Percentiles rank a stretch among this genome's conserved stretches.
phyloP scores from a whole-genome alignment of 2,113 vertebrate species.

The Gracilinanus agilis region DNA sequence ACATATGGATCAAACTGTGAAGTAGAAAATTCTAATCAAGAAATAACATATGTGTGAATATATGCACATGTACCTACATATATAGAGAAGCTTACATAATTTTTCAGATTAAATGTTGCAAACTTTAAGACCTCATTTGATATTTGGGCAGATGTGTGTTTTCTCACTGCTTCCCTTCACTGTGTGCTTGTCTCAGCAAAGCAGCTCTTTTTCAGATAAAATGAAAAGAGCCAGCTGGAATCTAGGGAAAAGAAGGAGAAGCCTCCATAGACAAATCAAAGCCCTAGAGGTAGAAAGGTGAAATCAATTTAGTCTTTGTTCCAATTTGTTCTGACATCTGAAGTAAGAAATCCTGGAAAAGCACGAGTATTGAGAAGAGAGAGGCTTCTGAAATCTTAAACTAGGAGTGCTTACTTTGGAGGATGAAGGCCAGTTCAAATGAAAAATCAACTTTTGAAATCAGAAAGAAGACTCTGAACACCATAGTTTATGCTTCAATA shows the following conservation, averaged over 20 bases:
- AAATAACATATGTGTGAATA: background rate
- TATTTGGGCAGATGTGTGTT: background rate
- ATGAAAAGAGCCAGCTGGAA: background rate
- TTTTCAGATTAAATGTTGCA: background rate
- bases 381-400: background rate
- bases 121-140: background rate
- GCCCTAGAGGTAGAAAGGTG: background rate
- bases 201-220: conserved; percentile 4
- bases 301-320: background rate
- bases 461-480: background rate
- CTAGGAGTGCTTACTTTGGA: too few species aligned
- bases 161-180: background rate
- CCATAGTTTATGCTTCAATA: background rate
- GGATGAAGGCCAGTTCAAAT: background rate
- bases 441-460: background rate
- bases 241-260: background rate
- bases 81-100: background rate
- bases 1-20: background rate
- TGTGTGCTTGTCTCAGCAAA: background rate
- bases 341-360: background rate
- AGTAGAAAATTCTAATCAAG: background rate
- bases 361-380: background rate
- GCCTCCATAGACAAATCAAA: background rate
- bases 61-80: background rate
- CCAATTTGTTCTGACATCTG: background rate